These are phyloP conservation scores for Xylocampa areola DNA, from an alignment of 2,888 invertebrate species.

Conservation along the genomic window DNA sequence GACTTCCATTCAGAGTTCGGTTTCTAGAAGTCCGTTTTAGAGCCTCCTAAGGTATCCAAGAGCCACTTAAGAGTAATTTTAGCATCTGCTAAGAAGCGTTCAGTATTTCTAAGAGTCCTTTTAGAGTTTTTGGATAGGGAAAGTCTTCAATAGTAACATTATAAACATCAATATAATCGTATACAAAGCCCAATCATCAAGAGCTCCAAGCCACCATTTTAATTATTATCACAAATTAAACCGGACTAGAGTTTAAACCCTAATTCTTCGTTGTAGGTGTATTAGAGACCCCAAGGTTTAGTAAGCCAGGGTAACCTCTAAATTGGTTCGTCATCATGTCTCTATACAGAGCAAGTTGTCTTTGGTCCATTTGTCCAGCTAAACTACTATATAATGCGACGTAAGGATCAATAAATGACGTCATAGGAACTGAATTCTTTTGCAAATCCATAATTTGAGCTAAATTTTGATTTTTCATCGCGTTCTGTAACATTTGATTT, in stretches of 20 bases:
- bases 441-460: constrained; percentile 56
- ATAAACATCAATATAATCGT: constrained; percentile 10
- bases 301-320: constrained; percentile 74
- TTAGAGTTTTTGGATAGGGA: too few species aligned
- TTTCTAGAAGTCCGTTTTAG: neutral
- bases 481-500: constrained; percentile 24
- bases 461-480: constrained; percentile 40
- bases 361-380: constrained; percentile 80
- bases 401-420: constrained; percentile 80
- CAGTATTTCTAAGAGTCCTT: too few species aligned
- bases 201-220: constrained; percentile 27
- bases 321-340: constrained; percentile 82
- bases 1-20: too few species aligned
- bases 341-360: constrained; percentile 83
- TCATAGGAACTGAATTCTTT: constrained; percentile 55
- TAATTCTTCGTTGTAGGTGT: constrained; percentile 86
- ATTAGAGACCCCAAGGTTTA: constrained; percentile 71
- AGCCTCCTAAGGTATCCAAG: neutral
- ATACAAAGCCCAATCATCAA: constrained; percentile 5
- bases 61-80: too few species aligned
- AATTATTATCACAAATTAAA: constrained; percentile 39
- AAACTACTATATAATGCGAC: constrained; percentile 82
- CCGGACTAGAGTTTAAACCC: constrained; percentile 66
- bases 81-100: too few species aligned
- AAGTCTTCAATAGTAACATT: neutral